A percentile compares a stretch with the other conserved stretches of the same genome.
Evolutionary conservation across 2,113 vertebrate species (phyloP).

Genomic region (Misgurnus anguillicaudatus): DNA sequence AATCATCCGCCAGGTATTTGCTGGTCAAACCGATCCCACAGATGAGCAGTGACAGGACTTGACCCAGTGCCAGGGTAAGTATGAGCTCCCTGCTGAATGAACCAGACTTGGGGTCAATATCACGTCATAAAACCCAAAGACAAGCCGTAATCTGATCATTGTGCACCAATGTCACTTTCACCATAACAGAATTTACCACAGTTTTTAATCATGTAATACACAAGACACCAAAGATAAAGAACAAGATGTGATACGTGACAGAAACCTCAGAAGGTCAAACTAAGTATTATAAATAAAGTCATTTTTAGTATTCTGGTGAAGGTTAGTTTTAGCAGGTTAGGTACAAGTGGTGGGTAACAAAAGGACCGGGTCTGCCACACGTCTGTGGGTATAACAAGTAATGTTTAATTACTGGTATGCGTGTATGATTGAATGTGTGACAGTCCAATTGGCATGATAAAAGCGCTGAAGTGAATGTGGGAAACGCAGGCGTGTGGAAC

Average conservation of each 20-base stretch:
- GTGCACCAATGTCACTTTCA: no score
- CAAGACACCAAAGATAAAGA: no score
- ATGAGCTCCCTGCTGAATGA: slow-evolving; percentile 84
- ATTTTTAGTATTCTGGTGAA: neutral
- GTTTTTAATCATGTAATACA: no score
- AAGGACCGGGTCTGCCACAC: neutral
- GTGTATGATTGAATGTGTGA: neutral
- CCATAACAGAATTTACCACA: no score
- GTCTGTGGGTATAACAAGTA: neutral
- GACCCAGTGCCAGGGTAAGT: slow-evolving; percentile 90
- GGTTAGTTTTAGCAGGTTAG: neutral
- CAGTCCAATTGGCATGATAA: slow-evolving; percentile 15
- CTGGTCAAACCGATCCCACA: slow-evolving; percentile 93
- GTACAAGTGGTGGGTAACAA: slow-evolving; percentile 12
- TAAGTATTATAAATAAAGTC: no score
- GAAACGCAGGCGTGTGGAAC: slow-evolving; percentile 9
- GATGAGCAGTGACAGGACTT: slow-evolving; percentile 90
- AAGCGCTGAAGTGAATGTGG: neutral
- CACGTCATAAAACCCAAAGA: neutral
- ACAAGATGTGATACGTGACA: no score
- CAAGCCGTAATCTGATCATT: neutral
- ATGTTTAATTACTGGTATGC: neutral
- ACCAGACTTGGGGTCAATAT: slow-evolving; percentile 20
- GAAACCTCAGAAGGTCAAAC: no score
- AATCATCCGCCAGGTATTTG: slow-evolving; percentile 94